Base-by-base conservation (phyloP, 2,888 invertebrate genomes). In the Drosophila pullipes region DNA sequence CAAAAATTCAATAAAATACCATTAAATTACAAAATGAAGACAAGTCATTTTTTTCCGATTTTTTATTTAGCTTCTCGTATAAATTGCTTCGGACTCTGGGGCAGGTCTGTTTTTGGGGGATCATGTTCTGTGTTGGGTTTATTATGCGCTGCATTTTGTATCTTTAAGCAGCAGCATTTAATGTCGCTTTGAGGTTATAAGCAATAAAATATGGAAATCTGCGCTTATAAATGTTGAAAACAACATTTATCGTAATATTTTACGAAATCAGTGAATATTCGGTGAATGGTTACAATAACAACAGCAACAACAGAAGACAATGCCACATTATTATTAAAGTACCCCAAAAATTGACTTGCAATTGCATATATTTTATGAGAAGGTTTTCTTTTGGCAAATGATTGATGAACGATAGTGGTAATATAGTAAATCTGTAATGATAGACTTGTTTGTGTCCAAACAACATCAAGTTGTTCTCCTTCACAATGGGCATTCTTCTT, bases 11-110 rank as follows among this genome's bases (percentile, higher is more conserved):
- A 88, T 91, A 91, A 91, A 91, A 91, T 85, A 91, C 90, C 91
- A 91, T 91, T 91, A 89, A 91, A 91, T 91, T 91, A 91, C 87
- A 86, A 90, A 91, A 91, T 91, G 88, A 91, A 91, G 90, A 81
- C 87, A 89, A 89, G 85, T 86, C 88, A 80, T 83, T 84, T 88
- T 76, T 57, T 39, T 59, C 30, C 4, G 4, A 18, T 54, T 60
- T 63, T 33, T 39, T 37, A 39, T 73, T 62, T 37, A 55, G 10
- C 47, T 55, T 44, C 37, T 47, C 37, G 39, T 47, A 35, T 58
- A 39, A 64, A 30, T 74, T 62, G 65, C 57, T 44, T 18, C 53
- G 35, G 70, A 49, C 54, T 44, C 57, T 59, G 67, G 57, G 65
- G 47, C 69, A 69, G 63, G 63, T 79, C 69, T 49, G 58, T 18